These are phyloP conservation scores for Tautogolabrus adspersus DNA, from an alignment of 2,113 vertebrate genomes.

Conservation along the genomic window DNA sequence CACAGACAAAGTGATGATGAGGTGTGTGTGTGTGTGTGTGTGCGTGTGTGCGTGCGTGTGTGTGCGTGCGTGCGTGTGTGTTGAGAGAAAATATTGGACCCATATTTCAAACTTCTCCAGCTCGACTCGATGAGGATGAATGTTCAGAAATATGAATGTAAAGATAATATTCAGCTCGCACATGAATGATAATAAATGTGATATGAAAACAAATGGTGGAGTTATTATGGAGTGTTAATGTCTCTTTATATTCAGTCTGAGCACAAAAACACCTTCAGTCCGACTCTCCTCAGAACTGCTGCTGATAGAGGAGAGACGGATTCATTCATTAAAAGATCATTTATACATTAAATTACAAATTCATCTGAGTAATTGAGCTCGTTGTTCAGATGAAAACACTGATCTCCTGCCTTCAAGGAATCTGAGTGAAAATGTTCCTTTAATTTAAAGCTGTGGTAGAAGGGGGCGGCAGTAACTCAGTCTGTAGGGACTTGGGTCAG, in stretches of 20 bases:
- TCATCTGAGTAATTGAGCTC: too few relatives aligned
- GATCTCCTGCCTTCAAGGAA: too few relatives aligned
- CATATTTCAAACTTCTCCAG: slow-evolving; percentile 47
- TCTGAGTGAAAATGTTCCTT: too few relatives aligned
- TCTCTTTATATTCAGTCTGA: slow-evolving; percentile 14
- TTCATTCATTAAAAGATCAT: not conserved
- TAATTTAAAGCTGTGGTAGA: too few relatives aligned
- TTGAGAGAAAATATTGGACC: slow-evolving; percentile 42
- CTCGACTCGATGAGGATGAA: slow-evolving; percentile 45
- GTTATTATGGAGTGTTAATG: slow-evolving; percentile 22
- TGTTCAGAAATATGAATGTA: slow-evolving; percentile 40
- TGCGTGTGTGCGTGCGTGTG: too few relatives aligned
- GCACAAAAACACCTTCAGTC: not conserved
- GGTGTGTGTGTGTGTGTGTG: too few relatives aligned
- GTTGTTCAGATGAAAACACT: too few relatives aligned
- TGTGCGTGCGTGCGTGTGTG: too few relatives aligned
- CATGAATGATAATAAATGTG: slow-evolving; percentile 22
- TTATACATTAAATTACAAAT: too few relatives aligned
- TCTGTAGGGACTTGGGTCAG: too few relatives aligned
- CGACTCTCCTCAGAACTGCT: not conserved
- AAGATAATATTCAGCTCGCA: slow-evolving; percentile 34
- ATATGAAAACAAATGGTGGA: slow-evolving; percentile 33
- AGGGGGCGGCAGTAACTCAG: too few relatives aligned
- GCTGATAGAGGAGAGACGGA: not conserved
- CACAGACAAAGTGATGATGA: slow-evolving; percentile 1